Base-by-base conservation (phyloP, 1,140 invertebrate genomes). In the Coboldia fuscipes region DNA sequence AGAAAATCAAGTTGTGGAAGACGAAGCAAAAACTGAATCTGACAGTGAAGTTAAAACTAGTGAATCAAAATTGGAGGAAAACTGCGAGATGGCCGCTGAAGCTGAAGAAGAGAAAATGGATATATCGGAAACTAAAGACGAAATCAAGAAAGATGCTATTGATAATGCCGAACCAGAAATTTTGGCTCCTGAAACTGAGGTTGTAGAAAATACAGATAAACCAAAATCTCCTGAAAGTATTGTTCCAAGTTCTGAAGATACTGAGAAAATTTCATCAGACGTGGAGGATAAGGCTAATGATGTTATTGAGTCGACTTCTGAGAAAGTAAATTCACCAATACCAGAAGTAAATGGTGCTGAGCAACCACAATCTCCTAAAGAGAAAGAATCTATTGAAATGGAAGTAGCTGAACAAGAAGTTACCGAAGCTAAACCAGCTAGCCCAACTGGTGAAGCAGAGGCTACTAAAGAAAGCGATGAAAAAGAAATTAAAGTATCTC, bases 1-100 rank as follows among this genome's bases (percentile, higher is more conserved):
- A 7, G n/a, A 24, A 24, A 16, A 30, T 5, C 14, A 4, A 30
- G 29, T 13, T 3, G 29, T 3, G 9, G 17, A 30, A 30, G 40
- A 29, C 12, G 31, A 35, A 37, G 26, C 23, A 26, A 18, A 26
- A 26, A 10, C 21, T 9, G 33, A n/a, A 17, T 13, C 38, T 26
- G 32, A 32, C 35, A 15, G 43, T 34, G 37, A 44, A 36, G 37
- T 39, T 16, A 40, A 48, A 36, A 23, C 13, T 36, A 40, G 39
- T 28, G 39, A 42, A 42, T 42, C 24, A 32, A 44, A 43, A 44
- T 41, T 37, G 4, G 47, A 43, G 33, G 40, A 38, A 20, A 39
- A 44, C 20, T 34, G 39, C 21, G 13, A 17, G 20, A 19, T 20
- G 17, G 28, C 18, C 2, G 20, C 17, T 13, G 3, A n/a, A 23